A percentile compares a stretch with the other conserved stretches of the same genome.
Conservation (phyloP, 2,113 vertebrate species). For the Pyrgilauda ruficollis region DNA sequence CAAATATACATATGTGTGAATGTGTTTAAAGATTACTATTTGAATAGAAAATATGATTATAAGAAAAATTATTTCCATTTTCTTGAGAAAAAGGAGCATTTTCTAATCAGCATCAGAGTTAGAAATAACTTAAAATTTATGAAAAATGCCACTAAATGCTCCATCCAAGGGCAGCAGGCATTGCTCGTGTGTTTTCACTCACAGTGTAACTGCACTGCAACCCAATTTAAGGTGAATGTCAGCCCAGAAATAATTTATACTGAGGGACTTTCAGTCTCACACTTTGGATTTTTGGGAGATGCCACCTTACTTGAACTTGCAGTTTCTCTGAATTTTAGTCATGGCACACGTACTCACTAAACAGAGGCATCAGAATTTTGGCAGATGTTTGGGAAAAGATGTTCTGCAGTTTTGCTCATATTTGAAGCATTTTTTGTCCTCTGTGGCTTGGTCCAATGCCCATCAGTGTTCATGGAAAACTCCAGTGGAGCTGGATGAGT, state of each 20-base stretch:
- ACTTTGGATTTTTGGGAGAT: neutral
- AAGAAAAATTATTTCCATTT: neutral
- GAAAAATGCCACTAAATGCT: neutral
- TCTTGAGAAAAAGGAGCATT: neutral
- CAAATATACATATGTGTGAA: neutral
- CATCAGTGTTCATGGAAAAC: constrained; percentile 32
- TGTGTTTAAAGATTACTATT: neutral
- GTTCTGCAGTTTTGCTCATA: constrained; percentile 4
- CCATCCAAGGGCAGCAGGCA: neutral
- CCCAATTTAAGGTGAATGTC: neutral
- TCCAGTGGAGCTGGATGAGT: constrained; percentile 22
- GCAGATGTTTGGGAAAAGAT: constrained; percentile 23
- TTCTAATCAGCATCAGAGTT: neutral
- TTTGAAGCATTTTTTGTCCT: neutral
- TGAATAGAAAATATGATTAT: neutral
- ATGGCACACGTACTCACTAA: neutral
- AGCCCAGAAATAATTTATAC: neutral
- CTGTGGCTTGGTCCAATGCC: constrained; percentile 34
- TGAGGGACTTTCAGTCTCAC: neutral
- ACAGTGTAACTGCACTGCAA: neutral
- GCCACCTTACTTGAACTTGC: constrained; percentile 1
- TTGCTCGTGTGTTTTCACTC: accelerated
- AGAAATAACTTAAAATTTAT: neutral
- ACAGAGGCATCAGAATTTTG: neutral
- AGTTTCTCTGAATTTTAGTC: neutral